These are phyloP conservation scores for Lineus longissimus DNA, from an alignment of 1,140 invertebrate species.

Conservation along the genomic window DNA sequence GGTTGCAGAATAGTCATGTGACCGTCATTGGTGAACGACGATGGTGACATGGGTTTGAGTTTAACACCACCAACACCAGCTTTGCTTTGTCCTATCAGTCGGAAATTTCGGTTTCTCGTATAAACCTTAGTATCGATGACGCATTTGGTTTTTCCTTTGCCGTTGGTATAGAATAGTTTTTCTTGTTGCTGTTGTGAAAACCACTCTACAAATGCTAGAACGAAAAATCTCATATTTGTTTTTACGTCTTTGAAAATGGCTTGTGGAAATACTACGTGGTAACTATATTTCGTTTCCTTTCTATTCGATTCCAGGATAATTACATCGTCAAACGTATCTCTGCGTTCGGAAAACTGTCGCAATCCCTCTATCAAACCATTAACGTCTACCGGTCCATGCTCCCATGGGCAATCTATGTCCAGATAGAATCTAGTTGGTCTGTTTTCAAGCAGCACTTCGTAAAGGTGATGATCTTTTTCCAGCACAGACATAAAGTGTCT, in stretches of 20 bases:
- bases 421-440: background rate
- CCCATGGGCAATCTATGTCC: background rate
- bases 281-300: background rate
- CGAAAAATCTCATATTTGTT: background rate
- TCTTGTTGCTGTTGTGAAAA: background rate
- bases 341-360: background rate
- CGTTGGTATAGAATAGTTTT: background rate
- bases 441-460: conserved; percentile 1
- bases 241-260: background rate
- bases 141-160: background rate
- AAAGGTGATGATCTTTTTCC: background rate
- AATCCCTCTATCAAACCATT: background rate
- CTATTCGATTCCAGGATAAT: background rate
- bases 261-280: background rate
- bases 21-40: background rate
- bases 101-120: background rate
- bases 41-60: background rate
- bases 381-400: background rate
- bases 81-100: background rate
- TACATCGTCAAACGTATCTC: background rate
- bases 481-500: background rate
- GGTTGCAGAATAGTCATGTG: background rate
- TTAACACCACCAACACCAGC: background rate
- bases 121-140: background rate
- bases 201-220: background rate